Evolutionary conservation across 2,888 invertebrate genomes (phyloP).

Genomic region (Stenotaenia linearis): DNA sequence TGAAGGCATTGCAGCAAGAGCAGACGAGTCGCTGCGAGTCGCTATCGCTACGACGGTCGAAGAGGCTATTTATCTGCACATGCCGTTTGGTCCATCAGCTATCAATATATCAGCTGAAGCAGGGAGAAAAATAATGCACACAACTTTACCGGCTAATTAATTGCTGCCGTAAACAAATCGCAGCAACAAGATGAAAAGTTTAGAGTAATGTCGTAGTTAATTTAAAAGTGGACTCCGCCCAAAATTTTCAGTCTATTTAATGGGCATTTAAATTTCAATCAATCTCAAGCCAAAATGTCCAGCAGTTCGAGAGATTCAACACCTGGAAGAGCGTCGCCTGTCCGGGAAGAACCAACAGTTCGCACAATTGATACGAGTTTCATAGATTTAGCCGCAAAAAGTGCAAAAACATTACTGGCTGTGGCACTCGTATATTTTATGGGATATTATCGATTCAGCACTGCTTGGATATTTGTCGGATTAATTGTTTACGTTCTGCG

Average conservation of each 20-base stretch:
- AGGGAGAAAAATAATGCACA: background rate
- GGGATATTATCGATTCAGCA: constrained; percentile 57
- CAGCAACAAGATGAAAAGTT: background rate
- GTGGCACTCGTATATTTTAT: constrained; percentile 34
- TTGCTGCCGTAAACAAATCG: background rate
- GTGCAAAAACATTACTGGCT: constrained; percentile 21
- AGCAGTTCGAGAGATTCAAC: background rate
- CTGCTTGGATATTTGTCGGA: constrained; percentile 80
- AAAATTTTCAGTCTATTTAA: background rate
- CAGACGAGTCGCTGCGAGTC: background rate
- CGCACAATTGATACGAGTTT: constrained; percentile 19
- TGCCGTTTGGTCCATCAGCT: background rate
- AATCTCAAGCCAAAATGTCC: background rate
- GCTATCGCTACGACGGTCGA: background rate
- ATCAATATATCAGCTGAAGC: background rate
- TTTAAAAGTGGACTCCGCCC: background rate
- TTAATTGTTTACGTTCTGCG: constrained; percentile 71
- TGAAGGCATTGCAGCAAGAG: too few species aligned
- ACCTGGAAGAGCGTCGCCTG: background rate
- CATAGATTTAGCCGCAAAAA: background rate
- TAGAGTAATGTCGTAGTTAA: background rate
- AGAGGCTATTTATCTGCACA: background rate
- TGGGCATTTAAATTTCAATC: background rate
- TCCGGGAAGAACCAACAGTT: background rate
- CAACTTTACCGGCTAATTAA: background rate